Evolutionary conservation across 2,888 invertebrate species (phyloP).

Genomic region (Phorcus lineatus): DNA sequence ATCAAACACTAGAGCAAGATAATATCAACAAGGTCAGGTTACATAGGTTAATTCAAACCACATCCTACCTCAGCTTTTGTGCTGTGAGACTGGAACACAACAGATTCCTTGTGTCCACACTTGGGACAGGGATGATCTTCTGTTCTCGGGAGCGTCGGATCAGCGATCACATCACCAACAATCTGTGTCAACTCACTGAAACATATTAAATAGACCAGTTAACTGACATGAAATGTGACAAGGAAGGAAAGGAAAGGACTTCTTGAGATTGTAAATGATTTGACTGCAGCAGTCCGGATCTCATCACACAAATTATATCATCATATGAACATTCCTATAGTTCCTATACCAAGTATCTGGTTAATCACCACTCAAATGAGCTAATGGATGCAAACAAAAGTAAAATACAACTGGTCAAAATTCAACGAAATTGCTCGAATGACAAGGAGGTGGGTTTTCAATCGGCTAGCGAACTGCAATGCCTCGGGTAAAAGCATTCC

Average conservation of each 20-base stretch:
- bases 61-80: slow-evolving; percentile 87
- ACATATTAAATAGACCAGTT: slow-evolving; percentile 29
- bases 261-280: neutral
- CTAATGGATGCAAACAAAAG: no score
- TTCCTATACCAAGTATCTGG: no score
- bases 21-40: neutral
- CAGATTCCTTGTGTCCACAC: slow-evolving; percentile 95
- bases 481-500: no score
- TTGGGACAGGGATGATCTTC: slow-evolving; percentile 99
- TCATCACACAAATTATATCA: no score
- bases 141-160: slow-evolving; percentile 97
- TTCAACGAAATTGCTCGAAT: no score
- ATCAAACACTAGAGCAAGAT: no score
- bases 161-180: slow-evolving; percentile 97
- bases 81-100: slow-evolving; percentile 99
- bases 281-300: no score
- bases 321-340: no score
- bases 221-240: neutral
- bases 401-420: no score
- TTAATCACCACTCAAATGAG: no score
- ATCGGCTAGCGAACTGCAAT: no score
- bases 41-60: neutral
- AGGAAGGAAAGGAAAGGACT: neutral
- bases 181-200: slow-evolving; percentile 96
- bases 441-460: no score